These are phyloP conservation scores for Takifugu rubripes DNA, from an alignment of 2,797 vertebrate species.

Conservation along the genomic window DNA sequence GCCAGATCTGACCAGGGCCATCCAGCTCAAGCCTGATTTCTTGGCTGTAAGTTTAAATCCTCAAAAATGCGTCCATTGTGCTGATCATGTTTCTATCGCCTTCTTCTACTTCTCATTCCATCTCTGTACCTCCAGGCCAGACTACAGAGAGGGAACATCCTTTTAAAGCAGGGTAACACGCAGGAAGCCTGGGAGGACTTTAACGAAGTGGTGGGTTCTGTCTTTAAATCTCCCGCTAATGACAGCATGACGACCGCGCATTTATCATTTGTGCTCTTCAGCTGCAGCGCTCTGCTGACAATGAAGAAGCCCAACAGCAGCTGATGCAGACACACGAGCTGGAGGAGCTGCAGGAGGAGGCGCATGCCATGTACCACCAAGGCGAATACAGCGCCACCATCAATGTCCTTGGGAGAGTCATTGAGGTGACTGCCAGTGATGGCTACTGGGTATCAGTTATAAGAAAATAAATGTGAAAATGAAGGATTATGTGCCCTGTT, in stretches of 20 bases:
- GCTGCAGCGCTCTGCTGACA: slow-evolving; percentile 73
- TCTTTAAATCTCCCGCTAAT: background rate
- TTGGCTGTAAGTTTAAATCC: slow-evolving; percentile 71
- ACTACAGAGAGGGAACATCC: slow-evolving; percentile 82
- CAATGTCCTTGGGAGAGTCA: slow-evolving; percentile 70
- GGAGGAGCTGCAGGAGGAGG: slow-evolving; percentile 75
- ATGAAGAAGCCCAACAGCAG: slow-evolving; percentile 77
- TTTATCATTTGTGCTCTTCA: slow-evolving; percentile 20
- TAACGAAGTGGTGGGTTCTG: slow-evolving; percentile 73
- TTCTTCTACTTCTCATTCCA: background rate
- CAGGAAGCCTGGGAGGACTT: slow-evolving; percentile 81
- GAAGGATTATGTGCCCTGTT: background rate
- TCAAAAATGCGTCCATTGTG: background rate
- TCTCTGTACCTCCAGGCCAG: slow-evolving; percentile 67
- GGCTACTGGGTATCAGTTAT: no score
- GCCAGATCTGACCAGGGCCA: slow-evolving; percentile 80
- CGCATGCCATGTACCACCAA: slow-evolving; percentile 64
- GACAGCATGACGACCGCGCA: no score
- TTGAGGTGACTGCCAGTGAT: slow-evolving; percentile 69
- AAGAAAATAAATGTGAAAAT: background rate
- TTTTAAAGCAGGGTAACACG: slow-evolving; percentile 81
- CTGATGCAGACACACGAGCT: slow-evolving; percentile 69
- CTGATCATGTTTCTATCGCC: background rate
- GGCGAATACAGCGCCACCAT: slow-evolving; percentile 73
- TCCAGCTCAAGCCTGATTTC: slow-evolving; percentile 85